Evolutionary conservation across 2,797 vertebrate genomes (phyloP), one percentile per base, ranked within the genome.

Genomic region (Sylvilagus floridanus): DNA sequence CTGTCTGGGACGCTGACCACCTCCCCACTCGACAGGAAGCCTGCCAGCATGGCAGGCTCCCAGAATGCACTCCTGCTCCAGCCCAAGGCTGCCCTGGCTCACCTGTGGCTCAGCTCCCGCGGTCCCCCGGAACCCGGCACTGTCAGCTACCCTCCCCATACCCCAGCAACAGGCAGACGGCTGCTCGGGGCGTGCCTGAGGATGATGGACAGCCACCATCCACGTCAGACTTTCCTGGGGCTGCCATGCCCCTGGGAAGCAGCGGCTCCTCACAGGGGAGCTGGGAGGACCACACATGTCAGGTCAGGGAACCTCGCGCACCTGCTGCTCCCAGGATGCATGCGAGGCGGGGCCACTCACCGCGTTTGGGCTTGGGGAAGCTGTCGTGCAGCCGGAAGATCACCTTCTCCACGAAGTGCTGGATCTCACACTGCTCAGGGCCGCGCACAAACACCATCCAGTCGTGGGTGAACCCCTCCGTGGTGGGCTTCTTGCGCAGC

Each of bases 381-480:
- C 99, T 99, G 97, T 99, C 99, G 7, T 99, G 99, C 88, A 99
- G 98, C 89, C 99, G 98, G 98, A 99, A 99, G 98, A 99, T 99
- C 62, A 99, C 99, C 97, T 98, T 99, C 94, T 99, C 99, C 98
- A 99, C 99, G 96, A 99, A 99, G 98, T 99, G 99, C 98, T 99
- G 99, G 97, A 99, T 99, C 98, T 99, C 99, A 9, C 99, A 99
- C 54, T 99, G 99, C 98, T 99, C 99, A 0, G 99, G 99, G 76
- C 99, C 99, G 3, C 99, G 99, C 77, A 99, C 99, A 62, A 99
- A 99, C 97, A 99, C 99, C 99, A 99, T 99, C 99, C 99, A 99
- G 98, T 99, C 99, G 1, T 99, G 99, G 86, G 99, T 99, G 97
- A 99, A 99, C 32, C 99, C 99, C 84, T 99, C 99, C 0, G 99